phyloP scores from a whole-genome alignment of 2,888 invertebrate species.

The Stenurella melanura region DNA sequence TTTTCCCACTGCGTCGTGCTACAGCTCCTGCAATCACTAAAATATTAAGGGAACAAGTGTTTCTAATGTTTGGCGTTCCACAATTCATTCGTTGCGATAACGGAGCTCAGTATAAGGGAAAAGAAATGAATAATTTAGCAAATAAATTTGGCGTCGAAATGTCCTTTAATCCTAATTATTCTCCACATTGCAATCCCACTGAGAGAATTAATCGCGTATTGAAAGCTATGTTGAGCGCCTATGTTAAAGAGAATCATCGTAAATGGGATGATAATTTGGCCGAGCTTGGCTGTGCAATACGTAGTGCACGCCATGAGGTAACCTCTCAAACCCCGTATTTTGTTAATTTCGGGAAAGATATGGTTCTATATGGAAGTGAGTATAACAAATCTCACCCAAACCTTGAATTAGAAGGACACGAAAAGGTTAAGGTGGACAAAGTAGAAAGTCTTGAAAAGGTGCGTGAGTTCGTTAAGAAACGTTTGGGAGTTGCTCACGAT shows the following conservation, averaged over 20 bases:
- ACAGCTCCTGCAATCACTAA: slow-evolving; percentile 44
- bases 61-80: slow-evolving; percentile 56
- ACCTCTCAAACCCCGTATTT: too few species aligned
- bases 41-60: slow-evolving; percentile 47
- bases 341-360: too few species aligned
- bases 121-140: slow-evolving; percentile 27
- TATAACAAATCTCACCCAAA: too few species aligned
- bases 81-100: slow-evolving; percentile 56
- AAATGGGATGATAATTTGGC: slow-evolving; percentile 41
- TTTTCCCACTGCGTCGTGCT: slow-evolving; percentile 53
- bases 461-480: too few species aligned
- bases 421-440: too few species aligned
- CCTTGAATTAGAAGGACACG: too few species aligned
- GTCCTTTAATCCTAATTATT: slow-evolving; percentile 36
- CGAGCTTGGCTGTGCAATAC: slow-evolving; percentile 29
- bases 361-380: too few species aligned
- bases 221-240: slow-evolving; percentile 21
- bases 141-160: neutral
- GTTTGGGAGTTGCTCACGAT: too few species aligned
- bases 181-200: slow-evolving; percentile 40
- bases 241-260: slow-evolving; percentile 43
- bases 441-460: too few species aligned
- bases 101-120: slow-evolving; percentile 55
- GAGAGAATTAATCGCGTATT: slow-evolving; percentile 32
- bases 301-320: too few species aligned